Base-by-base conservation (phyloP, 2,888 invertebrate species). In the Enchytraeus crypticus region DNA sequence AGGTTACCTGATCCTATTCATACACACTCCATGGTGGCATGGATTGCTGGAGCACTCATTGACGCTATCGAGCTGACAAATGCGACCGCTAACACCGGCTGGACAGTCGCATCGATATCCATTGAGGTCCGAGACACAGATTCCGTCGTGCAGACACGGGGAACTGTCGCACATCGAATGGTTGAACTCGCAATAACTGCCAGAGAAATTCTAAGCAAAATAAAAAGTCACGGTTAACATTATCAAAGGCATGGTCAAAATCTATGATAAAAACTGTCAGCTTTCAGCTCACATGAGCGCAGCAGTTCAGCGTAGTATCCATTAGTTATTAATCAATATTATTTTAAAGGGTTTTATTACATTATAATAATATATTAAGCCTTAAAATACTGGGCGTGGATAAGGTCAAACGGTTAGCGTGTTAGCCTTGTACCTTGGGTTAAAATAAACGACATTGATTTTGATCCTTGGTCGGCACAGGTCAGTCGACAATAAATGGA, bases 121-220 rank as follows among this genome's bases (percentile, higher is more conserved):
- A 4, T 67, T 87, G 85, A 56, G 63, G 2, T 11, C 38, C 21
- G 58, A 34, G 2, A 3, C 11, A 60, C 77, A 78, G 0, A 65
- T 65, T 8, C 76, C 96, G 0, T 92, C 92, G 72, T 93, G 93
- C 72, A 88, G 88, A 73, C 95, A 96, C 0, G 92, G 92, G 2
- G 46, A 43, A 66, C 87, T 88, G 49, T 91, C 89, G 63, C 77
- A 77, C 5, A 65, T 66, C 18, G 69, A 68, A n/a, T 66, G 90
- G 5, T 87, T 85, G 71, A 87, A 88, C 74, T 92, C 90, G 73
- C 95, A 95, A 73, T 89, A 88, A 69, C 87, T 87, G 4, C 95
- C 95, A 85, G 86, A 32, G 59, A 64, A 75, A 26, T 71, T 73
- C 73, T 74, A 67, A 18, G 62, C 53, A 26, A 33, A 26, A 47